Percentiles rank a stretch among this genome's conserved stretches.
Conservation (phyloP, 2,888 invertebrate genomes). For the Andrena chrysosceles region DNA sequence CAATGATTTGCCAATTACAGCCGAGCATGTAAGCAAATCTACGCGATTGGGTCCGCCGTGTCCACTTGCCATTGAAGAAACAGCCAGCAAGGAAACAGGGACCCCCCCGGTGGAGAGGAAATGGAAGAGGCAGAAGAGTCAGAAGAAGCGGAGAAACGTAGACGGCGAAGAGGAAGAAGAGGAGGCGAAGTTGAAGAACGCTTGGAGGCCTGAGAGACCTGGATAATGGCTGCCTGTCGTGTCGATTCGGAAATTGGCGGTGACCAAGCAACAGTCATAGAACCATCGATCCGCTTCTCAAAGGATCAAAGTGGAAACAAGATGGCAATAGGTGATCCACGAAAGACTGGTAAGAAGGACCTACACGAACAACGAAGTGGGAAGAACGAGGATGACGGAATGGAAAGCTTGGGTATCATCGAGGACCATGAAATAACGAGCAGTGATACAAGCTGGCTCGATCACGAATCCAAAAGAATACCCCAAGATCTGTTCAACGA, state of each 20-base stretch:
- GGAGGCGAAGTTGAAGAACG: slow-evolving; percentile 42
- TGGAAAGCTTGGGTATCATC: neutral
- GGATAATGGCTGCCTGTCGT: slow-evolving; percentile 60
- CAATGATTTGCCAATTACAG: neutral
- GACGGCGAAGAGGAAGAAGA: slow-evolving; percentile 55
- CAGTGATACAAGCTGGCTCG: neutral
- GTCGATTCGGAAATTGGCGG: slow-evolving; percentile 47
- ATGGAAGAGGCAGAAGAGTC: slow-evolving; percentile 68
- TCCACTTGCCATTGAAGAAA: neutral
- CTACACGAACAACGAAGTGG: neutral
- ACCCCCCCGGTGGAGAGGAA: slow-evolving; percentile 37
- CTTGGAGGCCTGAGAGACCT: slow-evolving; percentile 45
- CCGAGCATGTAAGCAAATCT: slow-evolving; percentile 22
- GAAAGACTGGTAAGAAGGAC: neutral
- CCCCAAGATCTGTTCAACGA: neutral
- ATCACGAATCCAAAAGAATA: neutral
- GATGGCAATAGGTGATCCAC: neutral
- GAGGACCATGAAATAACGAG: neutral
- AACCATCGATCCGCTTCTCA: neutral
- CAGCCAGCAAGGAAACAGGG: slow-evolving; percentile 18
- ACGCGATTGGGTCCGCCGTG: slow-evolving; percentile 46
- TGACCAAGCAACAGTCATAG: slow-evolving; percentile 20
- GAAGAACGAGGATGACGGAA: neutral
- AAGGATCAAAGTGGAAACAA: neutral
- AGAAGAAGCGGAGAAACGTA: slow-evolving; percentile 55